Evolutionary conservation across 1,140 invertebrate genomes (phyloP).

Genomic region (Drosophila sproati): DNA sequence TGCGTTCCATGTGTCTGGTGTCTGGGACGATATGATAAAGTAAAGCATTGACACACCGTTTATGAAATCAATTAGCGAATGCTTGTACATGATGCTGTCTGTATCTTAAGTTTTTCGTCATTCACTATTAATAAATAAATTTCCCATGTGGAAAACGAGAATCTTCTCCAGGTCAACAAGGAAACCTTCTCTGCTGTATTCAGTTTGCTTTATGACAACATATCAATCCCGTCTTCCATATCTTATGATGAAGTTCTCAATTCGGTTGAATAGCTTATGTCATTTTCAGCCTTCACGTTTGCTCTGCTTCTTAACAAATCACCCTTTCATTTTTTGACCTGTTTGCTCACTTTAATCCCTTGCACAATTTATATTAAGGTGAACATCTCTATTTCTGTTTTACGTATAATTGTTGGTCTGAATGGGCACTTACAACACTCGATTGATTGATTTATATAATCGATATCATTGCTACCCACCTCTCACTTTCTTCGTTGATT

Average conservation of each 20-base stretch:
- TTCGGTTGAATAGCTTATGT: too few species aligned
- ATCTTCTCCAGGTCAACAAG: too few species aligned
- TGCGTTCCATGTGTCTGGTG: background rate
- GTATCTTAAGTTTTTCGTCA: background rate
- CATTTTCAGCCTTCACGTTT: too few species aligned
- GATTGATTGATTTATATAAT: background rate
- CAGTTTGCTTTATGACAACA: too few species aligned
- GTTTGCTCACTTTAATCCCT: background rate
- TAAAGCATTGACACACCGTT: background rate
- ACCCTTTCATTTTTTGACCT: too few species aligned
- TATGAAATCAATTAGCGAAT: conserved; percentile 22
- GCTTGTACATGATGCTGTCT: conserved; percentile 3
- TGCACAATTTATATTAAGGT: background rate
- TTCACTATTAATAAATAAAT: conserved; percentile 1
- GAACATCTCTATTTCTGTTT: background rate
- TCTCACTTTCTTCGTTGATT: background rate
- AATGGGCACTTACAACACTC: background rate
- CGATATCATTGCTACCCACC: background rate
- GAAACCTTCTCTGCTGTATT: too few species aligned
- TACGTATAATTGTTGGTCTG: background rate
- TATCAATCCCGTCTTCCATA: too few species aligned
- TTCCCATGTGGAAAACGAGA: too few species aligned
- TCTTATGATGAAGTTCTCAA: too few species aligned
- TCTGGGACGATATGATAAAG: too few species aligned
- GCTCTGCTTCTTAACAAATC: too few species aligned